Evolutionary conservation across 2,888 invertebrate species (phyloP), one percentile per base, ranked within the genome.

Genomic region (Calameuta idolon): DNA sequence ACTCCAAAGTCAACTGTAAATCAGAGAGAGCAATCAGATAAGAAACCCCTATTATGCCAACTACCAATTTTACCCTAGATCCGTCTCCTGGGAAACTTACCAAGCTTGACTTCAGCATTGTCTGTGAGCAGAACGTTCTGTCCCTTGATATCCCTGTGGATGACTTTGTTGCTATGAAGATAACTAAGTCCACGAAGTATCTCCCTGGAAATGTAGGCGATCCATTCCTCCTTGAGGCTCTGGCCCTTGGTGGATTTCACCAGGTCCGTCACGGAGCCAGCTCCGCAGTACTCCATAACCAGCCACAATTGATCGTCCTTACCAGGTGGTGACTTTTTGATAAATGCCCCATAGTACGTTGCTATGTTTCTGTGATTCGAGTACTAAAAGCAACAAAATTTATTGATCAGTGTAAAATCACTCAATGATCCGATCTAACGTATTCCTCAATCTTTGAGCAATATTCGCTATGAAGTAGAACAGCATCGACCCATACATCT

Each of bases 201-300:
- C 95, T 99, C 97, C 92, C 99, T 94, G 92, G 98, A 99, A 87
- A 99, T 98, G 92, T 99, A 99, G 79, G 99, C 99, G 91, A 99
- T 99, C 99, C 99, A 99, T 93, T 99, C 99, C 93, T 99, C 99
- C 93, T 99, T 99, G 86, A 99, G 94, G 84, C 97, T 97, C 92
- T 98, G 98, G 77, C 99, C 99, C 93, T 99, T 99, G 83, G 99
- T 99, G 83, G 98, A 98, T 93, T 99, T 99, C 77, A 99, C 99
- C 91, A 99, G 94, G 93, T 99, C 99, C 83, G 99, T 99, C 80
- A 99, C 98, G 78, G 99, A 99, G 81, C 98, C 95, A 92, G 99
- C 99, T 87, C 99, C 99, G 93, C 99, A 99, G 92, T 99, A 99
- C 93, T 99, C 99, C 99, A 99, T 99, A 80, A 99, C 99, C 92